These are phyloP conservation scores for Pteronura brasiliensis DNA, from an alignment of 2,113 vertebrate genomes.

Conservation along the genomic window DNA sequence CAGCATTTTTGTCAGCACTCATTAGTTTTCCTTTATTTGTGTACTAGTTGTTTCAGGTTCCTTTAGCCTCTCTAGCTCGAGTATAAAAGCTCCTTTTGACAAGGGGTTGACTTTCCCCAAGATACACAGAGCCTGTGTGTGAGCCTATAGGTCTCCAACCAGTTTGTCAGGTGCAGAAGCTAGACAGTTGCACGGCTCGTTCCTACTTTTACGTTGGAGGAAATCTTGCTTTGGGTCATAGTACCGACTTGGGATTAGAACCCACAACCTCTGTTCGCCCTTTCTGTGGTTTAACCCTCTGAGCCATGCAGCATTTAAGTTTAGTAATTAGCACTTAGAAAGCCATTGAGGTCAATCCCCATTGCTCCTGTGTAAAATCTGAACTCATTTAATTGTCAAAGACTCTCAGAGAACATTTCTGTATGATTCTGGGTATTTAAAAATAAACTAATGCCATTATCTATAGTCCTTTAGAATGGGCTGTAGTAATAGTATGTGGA, in stretches of 20 bases:
- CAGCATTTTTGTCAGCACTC: not conserved
- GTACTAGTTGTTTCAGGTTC: not conserved
- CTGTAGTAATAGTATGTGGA: constrained; percentile 45
- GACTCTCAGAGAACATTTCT: constrained; percentile 50
- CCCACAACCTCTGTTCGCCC: not conserved
- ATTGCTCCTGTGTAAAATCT: constrained; percentile 36
- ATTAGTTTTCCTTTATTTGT: not conserved
- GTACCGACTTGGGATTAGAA: constrained; percentile 37
- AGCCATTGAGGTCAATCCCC: constrained; percentile 53
- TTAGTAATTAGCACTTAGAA: constrained; percentile 63
- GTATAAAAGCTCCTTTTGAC: not conserved
- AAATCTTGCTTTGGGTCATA: not conserved
- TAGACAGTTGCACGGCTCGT: not conserved
- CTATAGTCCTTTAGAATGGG: constrained; percentile 37
- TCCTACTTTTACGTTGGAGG: not conserved
- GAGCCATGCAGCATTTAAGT: constrained; percentile 19
- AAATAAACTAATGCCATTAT: constrained; percentile 56
- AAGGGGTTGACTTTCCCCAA: not conserved
- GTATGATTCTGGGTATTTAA: constrained; percentile 48
- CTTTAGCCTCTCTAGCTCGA: not conserved
- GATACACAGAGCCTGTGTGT: not conserved
- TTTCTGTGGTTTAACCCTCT: constrained; percentile 19
- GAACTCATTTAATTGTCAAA: constrained; percentile 50
- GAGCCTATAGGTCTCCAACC: not conserved
- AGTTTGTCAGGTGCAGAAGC: not conserved